Evolutionary conservation across 2,888 invertebrate species (phyloP).

Genomic region (Drosophila infuscata): DNA sequence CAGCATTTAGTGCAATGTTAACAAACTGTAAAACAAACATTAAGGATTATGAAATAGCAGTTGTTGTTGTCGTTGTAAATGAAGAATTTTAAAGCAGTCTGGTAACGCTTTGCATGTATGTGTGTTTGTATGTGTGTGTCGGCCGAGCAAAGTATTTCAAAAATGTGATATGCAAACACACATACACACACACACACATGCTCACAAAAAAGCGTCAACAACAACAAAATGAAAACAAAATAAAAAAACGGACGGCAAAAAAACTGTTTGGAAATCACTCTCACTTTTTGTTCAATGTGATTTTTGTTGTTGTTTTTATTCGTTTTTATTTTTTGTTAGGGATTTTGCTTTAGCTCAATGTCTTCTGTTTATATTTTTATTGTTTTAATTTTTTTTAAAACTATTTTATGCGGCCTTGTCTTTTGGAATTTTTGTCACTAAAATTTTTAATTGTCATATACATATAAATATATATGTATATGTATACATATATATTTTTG

Average conservation of each 20-base stretch:
- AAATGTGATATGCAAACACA: conserved; percentile 48
- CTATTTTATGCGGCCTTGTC: conserved; percentile 32
- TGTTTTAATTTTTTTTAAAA: conserved; percentile 31
- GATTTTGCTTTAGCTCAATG: conserved; percentile 56
- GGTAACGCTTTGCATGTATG: background rate
- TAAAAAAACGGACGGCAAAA: conserved; percentile 36
- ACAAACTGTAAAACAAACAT: conserved; percentile 46
- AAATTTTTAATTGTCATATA: background rate
- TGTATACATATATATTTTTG: conserved; percentile 1
- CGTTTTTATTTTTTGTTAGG: conserved; percentile 44
- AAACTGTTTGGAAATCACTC: conserved; percentile 80
- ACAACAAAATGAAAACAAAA: conserved; percentile 24
- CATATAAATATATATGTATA: no score
- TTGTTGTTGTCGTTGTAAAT: background rate
- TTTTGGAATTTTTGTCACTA: conserved; percentile 16
- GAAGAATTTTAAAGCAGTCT: conserved; percentile 42
- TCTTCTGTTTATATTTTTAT: conserved; percentile 19
- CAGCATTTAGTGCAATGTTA: conserved; percentile 64
- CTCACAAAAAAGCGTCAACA: conserved; percentile 24
- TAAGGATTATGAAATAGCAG: conserved; percentile 60
- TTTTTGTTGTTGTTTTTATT: conserved; percentile 42
- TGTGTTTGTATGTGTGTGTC: conserved; percentile 57
- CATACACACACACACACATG: conserved; percentile 16
- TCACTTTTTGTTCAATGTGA: conserved; percentile 79
- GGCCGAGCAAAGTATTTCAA: conserved; percentile 59